These are phyloP conservation scores for Peromyscus californicus DNA, from an alignment of 2,113 vertebrate genomes.

Conservation along the genomic window DNA sequence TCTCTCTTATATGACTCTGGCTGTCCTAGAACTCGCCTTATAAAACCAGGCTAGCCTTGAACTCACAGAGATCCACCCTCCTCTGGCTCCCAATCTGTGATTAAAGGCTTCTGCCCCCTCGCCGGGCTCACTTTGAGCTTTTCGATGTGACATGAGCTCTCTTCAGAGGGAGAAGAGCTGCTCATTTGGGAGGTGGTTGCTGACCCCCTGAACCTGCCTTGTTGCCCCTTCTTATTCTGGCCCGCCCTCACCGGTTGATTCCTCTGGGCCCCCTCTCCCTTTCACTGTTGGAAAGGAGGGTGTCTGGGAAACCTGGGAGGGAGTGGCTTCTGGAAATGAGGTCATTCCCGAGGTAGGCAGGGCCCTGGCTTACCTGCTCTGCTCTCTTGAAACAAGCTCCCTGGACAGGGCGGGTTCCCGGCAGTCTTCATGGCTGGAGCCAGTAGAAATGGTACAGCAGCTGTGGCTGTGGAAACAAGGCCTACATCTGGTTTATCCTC, in stretches of 20 bases:
- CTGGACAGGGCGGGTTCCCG: slow-evolving; percentile 23
- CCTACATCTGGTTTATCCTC: background rate
- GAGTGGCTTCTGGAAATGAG: slow-evolving; percentile 58
- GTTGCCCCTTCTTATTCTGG: background rate
- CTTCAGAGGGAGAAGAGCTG: background rate
- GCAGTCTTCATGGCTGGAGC: slow-evolving; percentile 34
- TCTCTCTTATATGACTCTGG: background rate
- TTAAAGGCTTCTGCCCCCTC: background rate
- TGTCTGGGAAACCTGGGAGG: slow-evolving; percentile 24
- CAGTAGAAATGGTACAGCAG: slow-evolving; percentile 26
- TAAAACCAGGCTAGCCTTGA: background rate
- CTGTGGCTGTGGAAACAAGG: background rate
- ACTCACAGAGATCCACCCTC: background rate
- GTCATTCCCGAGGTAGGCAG: slow-evolving; percentile 63
- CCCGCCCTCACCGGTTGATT: background rate
- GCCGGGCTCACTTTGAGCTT: background rate
- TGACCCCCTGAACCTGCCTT: background rate
- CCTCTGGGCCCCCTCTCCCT: background rate
- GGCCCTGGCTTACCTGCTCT: slow-evolving; percentile 40
- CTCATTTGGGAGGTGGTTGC: background rate
- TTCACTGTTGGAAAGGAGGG: background rate
- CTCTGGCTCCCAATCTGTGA: background rate
- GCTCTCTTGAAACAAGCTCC: slow-evolving; percentile 49
- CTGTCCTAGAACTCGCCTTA: background rate
- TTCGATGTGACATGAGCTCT: background rate